Evolutionary conservation across 2,113 vertebrate species (phyloP), one percentile per base, ranked within the genome.

Genomic region (Cyphomyrus discorhynchus): DNA sequence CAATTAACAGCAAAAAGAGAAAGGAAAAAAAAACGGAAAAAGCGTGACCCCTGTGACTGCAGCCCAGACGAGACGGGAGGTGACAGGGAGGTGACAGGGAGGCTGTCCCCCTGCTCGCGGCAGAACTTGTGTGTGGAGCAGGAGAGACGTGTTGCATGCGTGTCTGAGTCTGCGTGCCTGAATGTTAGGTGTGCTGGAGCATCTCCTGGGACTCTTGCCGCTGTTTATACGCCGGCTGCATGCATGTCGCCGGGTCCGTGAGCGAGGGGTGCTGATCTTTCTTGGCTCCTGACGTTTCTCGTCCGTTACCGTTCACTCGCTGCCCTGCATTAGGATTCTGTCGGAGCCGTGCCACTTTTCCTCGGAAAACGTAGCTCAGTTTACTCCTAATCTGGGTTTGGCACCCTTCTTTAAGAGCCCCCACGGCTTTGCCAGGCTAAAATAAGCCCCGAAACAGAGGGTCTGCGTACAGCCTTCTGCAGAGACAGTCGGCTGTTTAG

Each of bases 361-460:
- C 52, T 91, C 92, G 92, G 92, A 92, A 93, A 94, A 92, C 58
- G n/a, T 83, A 27, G n/a, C 47, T 91, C 89, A 86, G 91, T 93
- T 92, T 74, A 89, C 58, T 93, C 94, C 94, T 93, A 93, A 92
- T 91, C 39, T 45, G 58, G 82, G 45, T 89, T 84, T 92, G 89
- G 90, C 88, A 83, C 62, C 89, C 45, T 85, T 90, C 88, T 86
- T 85, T 66, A 92, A 87, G 90, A 58, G 86, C 47, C 35, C 88
- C 86, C 49, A 6, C 86, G 66, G 86, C 85, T 91, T 91, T 88
- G 70, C 46, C 70, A 35, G 39, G 49, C 66, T 58, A 89, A 50
- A 74, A 52, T 77, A 49, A 89, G 49, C n/a, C 31, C 24, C 42
- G n/a, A 15, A 50, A 13, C 24, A 56, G 49, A 56, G 45, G 83